Conservation (phyloP, 2,113 vertebrate genomes). For the Marcusenius ussheri region DNA sequence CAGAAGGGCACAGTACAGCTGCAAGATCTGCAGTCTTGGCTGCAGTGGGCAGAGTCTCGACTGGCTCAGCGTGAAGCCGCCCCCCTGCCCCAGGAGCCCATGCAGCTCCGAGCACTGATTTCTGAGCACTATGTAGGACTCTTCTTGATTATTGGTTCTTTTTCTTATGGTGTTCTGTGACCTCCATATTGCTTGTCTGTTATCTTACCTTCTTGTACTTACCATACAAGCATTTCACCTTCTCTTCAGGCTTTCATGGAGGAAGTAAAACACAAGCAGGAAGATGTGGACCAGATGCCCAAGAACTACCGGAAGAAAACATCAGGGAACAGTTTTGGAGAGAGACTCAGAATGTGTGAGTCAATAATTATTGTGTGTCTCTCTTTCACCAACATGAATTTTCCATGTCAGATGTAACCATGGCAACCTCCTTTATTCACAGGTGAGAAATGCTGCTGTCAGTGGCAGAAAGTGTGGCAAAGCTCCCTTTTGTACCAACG, state of each 20-base stretch:
- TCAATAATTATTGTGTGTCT: slow-evolving; percentile 12
- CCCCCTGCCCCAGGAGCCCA: slow-evolving; percentile 80
- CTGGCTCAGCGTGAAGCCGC: slow-evolving; percentile 86
- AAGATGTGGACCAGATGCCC: slow-evolving; percentile 88
- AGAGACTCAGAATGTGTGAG: slow-evolving; percentile 70
- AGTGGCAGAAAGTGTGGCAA: slow-evolving; percentile 97
- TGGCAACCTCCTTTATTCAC: not conserved
- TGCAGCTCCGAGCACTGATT: slow-evolving; percentile 84
- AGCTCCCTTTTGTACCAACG: slow-evolving; percentile 85
- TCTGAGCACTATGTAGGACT: slow-evolving; percentile 83
- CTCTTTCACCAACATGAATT: not conserved
- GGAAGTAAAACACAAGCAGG: slow-evolving; percentile 95
- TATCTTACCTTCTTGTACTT: not conserved
- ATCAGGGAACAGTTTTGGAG: slow-evolving; percentile 68
- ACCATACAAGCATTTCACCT: not conserved
- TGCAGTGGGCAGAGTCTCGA: slow-evolving; percentile 90
- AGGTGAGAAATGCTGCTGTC: slow-evolving; percentile 66
- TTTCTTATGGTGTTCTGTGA: not conserved
- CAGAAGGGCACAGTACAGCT: slow-evolving; percentile 83
- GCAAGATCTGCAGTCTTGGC: slow-evolving; percentile 90
- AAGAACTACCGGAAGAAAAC: slow-evolving; percentile 92
- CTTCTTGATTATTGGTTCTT: slow-evolving; percentile 6
- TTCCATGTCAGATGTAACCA: not conserved
- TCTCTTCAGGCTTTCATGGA: slow-evolving; percentile 85
- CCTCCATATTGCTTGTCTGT: not conserved